phyloP scores from a whole-genome alignment of 2,113 vertebrate genomes.

The Nesogale talazaci region DNA sequence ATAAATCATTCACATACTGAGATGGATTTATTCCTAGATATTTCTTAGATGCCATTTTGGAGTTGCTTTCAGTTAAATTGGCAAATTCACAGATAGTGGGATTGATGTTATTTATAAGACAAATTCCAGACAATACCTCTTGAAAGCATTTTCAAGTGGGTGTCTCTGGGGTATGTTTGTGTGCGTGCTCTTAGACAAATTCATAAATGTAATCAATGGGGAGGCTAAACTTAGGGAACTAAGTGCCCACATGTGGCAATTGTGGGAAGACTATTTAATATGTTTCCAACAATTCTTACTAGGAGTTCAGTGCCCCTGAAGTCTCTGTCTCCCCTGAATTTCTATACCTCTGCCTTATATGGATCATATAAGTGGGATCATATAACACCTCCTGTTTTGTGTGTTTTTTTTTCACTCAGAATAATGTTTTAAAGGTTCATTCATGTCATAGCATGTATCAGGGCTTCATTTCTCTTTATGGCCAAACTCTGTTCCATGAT shows the following conservation, averaged over 20 bases:
- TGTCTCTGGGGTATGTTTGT: neutral
- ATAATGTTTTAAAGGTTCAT: neutral
- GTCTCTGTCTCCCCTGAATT: neutral
- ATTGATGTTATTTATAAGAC: neutral
- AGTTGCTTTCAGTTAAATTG: neutral
- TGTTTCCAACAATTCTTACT: neutral
- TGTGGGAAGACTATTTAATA: neutral
- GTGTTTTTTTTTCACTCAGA: neutral
- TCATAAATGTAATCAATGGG: neutral
- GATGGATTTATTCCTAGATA: neutral
- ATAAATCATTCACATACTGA: neutral
- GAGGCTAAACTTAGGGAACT: neutral
- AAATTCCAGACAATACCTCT: neutral
- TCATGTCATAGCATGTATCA: neutral
- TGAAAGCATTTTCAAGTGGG: neutral
- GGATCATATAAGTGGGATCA: neutral
- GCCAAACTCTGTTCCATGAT: neutral
- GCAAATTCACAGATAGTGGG: neutral
- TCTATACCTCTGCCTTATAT: neutral
- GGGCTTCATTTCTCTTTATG: neutral
- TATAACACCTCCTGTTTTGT: neutral
- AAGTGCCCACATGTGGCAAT: neutral
- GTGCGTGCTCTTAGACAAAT: neutral
- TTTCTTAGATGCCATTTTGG: neutral
- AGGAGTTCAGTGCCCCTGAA: neutral